Evolutionary conservation across 2,113 vertebrate genomes (phyloP), one percentile per base, ranked within the genome.

Genomic region (Mormyrus lacerda): DNA sequence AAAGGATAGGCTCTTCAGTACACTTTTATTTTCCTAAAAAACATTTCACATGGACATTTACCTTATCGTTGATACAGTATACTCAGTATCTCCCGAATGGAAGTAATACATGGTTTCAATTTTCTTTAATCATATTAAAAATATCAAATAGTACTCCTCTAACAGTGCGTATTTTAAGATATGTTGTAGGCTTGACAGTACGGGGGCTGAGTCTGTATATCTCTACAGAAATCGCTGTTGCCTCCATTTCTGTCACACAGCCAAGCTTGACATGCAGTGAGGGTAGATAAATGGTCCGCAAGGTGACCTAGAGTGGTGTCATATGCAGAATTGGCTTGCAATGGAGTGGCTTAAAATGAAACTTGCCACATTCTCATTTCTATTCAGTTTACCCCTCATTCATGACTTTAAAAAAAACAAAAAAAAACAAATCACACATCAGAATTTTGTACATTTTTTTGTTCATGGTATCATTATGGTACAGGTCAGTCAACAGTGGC

Each of bases 81-180:
- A 95, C 89, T 94, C 93, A 95, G 95, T 94, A 93, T 93, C 91
- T 94, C 93, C 93, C 93, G 92, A 93, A 94, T 91, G 89, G 92
- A 95, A 95, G 93, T 94, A 95, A 95, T 95, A 95, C 93, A 94
- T 93, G 91, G 88, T 93, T 94, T 96, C 93, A 58, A 85, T 91
- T 93, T 79, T 90, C 94, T 95, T 94, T 91, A 92, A 93, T 94
- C 92, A 95, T 95, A 95, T 95, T 95, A 96, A 96, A 95, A 96
- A 96, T 95, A 96, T 94, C 94, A 96, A 95, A 94, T 94, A 93
- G 91, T 94, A 94, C 92, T 94, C 91, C 94, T 96, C 92, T 93
- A 95, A 95, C 94, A 94, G 94, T 96, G 95, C 92, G 94, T 95
- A 93, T 93, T 91, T 93, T 88, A 93, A 92, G 92, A 95, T 94